Evolutionary conservation across 2,888 invertebrate species (phyloP), one percentile per base, ranked within the genome.

Genomic region (Aproaerema taeniolella): DNA sequence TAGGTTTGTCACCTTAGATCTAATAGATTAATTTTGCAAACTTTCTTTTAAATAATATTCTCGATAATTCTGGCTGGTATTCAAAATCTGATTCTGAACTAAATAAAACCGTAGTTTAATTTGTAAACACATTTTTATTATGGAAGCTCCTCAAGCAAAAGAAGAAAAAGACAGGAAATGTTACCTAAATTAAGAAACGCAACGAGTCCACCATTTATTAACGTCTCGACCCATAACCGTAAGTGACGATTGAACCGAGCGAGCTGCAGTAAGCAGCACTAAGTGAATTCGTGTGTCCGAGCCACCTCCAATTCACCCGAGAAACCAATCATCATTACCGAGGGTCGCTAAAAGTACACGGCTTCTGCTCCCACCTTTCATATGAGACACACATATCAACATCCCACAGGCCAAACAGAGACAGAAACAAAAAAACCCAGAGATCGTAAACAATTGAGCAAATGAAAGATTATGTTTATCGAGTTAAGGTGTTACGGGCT

Each of bases 381-480:
- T 20, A 46, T 45, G 54, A 55, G 67, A 74, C 28, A 40, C 31
- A 45, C 5, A 48, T 56, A 58, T 7, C 41, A 8, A 15, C 29
- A 13, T 4, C 0, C 2, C n/a, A 6, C 7, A 12, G 29, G 58
- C 9, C 10, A 20, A 52, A 74, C 39, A 58, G 46, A 48, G 69
- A 76, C 43, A 43, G 49, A 40, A 16, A 16, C 33, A 46, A 41
- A 39, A 53, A 52, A 53, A 57, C 62, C 55, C 63, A 58, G 50
- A 48, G 53, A 50, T 67, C 69, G 72, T 83, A 82, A 80, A 85
- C 68, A 77, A 75, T 75, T 67, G 52, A 59, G 64, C 70, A 81
- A 83, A 85, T 83, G 80, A 82, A 81, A 83, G 82, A 83, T 83
- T 83, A 85, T 82, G 83, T 82, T 79, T 75, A 83, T 82, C 74